Conservation (phyloP, 2,888 invertebrate genomes). For the Drosophila falleni region DNA sequence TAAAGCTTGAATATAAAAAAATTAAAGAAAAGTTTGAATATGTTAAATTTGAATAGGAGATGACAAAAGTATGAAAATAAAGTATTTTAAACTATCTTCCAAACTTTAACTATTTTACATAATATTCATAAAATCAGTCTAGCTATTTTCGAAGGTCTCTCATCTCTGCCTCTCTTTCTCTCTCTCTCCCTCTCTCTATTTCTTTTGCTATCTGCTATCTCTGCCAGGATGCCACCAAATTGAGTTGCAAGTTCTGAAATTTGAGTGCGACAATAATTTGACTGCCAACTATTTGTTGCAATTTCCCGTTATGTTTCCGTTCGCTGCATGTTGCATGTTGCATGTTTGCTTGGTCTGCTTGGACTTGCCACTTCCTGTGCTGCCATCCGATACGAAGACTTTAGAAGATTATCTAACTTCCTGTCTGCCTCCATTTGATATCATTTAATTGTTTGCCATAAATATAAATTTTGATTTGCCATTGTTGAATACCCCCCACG, state of each 20-base stretch:
- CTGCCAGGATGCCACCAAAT: background rate
- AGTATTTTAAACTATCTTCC: too few species aligned
- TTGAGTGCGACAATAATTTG: slow-evolving; percentile 26
- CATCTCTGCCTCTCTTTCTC: background rate
- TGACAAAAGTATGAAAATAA: too few species aligned
- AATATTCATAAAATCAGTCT: too few species aligned
- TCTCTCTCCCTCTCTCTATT: background rate
- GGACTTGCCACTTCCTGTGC: slow-evolving; percentile 11
- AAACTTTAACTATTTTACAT: too few species aligned
- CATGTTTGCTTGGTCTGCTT: background rate
- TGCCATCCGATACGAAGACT: slow-evolving; percentile 5
- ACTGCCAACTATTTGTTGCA: slow-evolving; percentile 35
- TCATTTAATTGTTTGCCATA: slow-evolving; percentile 68
- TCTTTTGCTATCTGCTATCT: background rate
- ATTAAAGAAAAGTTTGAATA: too few species aligned
- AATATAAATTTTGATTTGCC: slow-evolving; percentile 70
- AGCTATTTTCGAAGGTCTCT: background rate
- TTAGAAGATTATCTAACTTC: background rate
- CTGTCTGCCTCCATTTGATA: too few species aligned
- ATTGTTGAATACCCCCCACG: slow-evolving; percentile 34
- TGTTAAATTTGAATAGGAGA: too few species aligned
- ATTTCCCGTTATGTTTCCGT: slow-evolving; percentile 17
- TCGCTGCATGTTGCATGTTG: slow-evolving; percentile 5
- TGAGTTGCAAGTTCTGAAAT: slow-evolving; percentile 1
- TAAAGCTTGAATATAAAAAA: too few species aligned